Conservation (phyloP, 2,888 invertebrate genomes). For the Chaetoderma sp. region DNA sequence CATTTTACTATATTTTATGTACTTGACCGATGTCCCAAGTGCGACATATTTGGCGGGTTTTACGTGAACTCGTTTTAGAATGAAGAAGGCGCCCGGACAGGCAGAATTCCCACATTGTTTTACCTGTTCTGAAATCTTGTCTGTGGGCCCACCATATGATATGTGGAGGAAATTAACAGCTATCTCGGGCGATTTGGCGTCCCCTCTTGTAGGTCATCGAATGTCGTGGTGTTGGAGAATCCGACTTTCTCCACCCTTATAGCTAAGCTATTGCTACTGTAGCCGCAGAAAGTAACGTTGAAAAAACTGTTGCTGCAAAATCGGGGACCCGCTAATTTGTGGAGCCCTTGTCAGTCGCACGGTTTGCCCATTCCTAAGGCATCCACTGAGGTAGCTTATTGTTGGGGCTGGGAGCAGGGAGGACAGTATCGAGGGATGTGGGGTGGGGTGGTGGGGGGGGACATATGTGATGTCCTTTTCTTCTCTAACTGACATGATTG, state of each 20-base stretch:
- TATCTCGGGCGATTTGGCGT: conserved; percentile 7
- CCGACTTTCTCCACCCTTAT: not conserved
- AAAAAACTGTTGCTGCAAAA: no score
- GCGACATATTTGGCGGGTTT: conserved; percentile 20
- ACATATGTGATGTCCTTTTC: no score
- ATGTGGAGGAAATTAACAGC: not conserved
- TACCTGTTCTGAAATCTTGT: not conserved
- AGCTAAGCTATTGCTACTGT: no score
- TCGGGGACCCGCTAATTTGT: no score
- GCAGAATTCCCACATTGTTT: conserved; percentile 11
- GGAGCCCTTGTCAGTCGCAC: no score
- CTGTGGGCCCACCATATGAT: conserved; percentile 1
- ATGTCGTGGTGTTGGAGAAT: not conserved
- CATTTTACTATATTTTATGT: conserved; percentile 22
- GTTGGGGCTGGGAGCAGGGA: no score
- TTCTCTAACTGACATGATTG: no score
- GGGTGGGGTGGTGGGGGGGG: no score
- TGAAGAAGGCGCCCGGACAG: conserved; percentile 19
- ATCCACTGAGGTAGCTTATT: no score
- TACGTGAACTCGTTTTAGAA: not conserved
- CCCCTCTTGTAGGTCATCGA: not conserved
- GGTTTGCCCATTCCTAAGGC: no score
- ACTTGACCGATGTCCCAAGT: conserved; percentile 17
- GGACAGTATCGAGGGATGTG: no score
- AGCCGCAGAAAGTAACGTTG: no score